Evolutionary conservation across 2,113 vertebrate genomes (phyloP), one percentile per base, ranked within the genome.

Genomic region (Camelus bactrianus): DNA sequence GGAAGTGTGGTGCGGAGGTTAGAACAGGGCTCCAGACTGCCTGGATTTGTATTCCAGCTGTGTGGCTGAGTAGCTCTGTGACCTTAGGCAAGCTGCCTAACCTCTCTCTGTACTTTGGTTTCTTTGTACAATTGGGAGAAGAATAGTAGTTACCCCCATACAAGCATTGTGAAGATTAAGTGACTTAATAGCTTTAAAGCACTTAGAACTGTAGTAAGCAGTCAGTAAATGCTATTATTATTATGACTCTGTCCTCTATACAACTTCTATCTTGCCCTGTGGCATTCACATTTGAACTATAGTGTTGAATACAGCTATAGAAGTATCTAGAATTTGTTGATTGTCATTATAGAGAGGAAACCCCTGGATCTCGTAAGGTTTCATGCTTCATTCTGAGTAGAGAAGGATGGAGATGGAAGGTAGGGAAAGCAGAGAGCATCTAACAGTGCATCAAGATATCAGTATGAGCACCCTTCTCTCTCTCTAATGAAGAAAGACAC

Each of bases 401-500:
- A 84, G 94, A 95, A 77, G 70, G 65, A 54, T 76, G 46, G 30
- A 88, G 35, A 81, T 72, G 80, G 76, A 84, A 87, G 42, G 69
- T 38, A 93, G 94, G 52, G 46, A 80, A 92, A 97, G 48, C n/a
- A 76, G 50, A 91, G 42, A 42, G 12, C n/a, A 81, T 90, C 83
- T 95, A 85, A 76, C 38, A 95, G 38, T 90, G 46, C 38, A 83
- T 93, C 46, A 84, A 82, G 79, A 76, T 75, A 83, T 52, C 48
- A 93, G 46, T 84, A 56, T 58, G 50, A 80, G 58, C 15, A 50
- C 54, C n/a, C 81, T 56, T 86, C 30, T 89, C 83, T 58, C 52
- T 94, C 52, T 92, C 13, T 77, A 84, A 92, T 93, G 52, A 94
- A 95, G 83, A 94, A 92, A 97, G 75, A 64, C 30, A 95, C 48